These are phyloP conservation scores for Onychomys arenicola DNA, from an alignment of 2,797 vertebrate genomes.

Conservation along the genomic window DNA sequence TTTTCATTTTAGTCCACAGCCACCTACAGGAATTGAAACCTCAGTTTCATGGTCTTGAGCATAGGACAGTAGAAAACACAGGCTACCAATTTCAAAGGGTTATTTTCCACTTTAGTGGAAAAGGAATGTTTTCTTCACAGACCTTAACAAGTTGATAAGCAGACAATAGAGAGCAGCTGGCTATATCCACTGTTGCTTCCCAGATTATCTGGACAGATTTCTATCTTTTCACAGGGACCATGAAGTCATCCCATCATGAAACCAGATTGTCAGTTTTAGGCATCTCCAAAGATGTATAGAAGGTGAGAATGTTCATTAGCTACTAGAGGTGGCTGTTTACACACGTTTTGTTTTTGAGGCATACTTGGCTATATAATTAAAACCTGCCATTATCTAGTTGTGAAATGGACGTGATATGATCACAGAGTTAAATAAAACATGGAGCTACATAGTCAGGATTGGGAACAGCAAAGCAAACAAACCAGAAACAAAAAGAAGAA, in stretches of 20 bases:
- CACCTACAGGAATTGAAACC: not conserved
- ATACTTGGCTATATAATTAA: not conserved
- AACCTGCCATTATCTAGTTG: not conserved
- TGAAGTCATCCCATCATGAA: not conserved
- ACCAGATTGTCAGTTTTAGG: not conserved
- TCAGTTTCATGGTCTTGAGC: not conserved
- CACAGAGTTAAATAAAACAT: not conserved
- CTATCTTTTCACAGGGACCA: not conserved
- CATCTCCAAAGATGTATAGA: not conserved
- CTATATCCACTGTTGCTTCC: not conserved
- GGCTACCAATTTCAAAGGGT: not conserved
- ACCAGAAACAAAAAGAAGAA: slow-evolving; percentile 27
- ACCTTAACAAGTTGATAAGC: not conserved
- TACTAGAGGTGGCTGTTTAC: not conserved
- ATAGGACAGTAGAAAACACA: not conserved
- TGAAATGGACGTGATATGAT: not conserved
- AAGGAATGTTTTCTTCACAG: not conserved
- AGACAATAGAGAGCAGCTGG: not conserved
- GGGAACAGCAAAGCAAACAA: slow-evolving; percentile 34
- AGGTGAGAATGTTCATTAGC: not conserved
- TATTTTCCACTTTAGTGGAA: not conserved
- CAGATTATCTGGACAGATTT: not conserved
- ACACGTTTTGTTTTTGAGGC: not conserved
- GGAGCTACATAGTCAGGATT: not conserved
- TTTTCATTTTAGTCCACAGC: not conserved